Conservation (phyloP, 1,140 invertebrate species). For the Saccostrea glomerata region DNA sequence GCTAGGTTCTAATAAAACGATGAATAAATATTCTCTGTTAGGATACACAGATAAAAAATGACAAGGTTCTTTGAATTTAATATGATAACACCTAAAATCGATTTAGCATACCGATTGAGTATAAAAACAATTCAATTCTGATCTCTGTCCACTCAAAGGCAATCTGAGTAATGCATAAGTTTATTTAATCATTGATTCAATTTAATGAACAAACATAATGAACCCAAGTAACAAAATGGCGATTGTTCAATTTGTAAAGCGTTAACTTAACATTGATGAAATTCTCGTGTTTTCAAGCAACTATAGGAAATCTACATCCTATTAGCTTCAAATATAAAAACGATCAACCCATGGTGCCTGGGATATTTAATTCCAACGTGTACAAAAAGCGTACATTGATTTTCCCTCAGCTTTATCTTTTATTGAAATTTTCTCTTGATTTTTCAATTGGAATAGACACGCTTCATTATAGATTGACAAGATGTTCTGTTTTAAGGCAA, state of each 20-base stretch:
- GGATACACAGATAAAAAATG: too few species aligned
- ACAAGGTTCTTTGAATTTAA: not conserved
- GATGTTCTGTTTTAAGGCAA: not conserved
- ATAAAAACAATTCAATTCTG: not conserved
- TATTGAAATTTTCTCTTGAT: slow-evolving; percentile 9
- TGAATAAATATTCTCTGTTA: too few species aligned
- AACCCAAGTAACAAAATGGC: not conserved
- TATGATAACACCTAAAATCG: not conserved
- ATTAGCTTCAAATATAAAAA: slow-evolving; percentile 8
- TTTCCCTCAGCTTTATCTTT: not conserved
- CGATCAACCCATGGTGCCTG: not conserved
- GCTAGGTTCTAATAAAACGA: too few species aligned
- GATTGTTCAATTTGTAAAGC: not conserved
- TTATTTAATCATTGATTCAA: slow-evolving; percentile 6
- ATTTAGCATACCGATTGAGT: not conserved
- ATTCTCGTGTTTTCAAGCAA: not conserved
- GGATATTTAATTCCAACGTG: not conserved
- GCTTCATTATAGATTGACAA: not conserved
- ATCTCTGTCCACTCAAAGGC: not conserved
- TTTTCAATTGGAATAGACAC: slow-evolving; percentile 1
- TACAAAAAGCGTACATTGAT: slow-evolving; percentile 17
- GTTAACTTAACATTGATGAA: slow-evolving; percentile 24
- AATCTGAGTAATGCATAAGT: not conserved
- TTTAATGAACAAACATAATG: slow-evolving; percentile 17
- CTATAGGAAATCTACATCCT: not conserved